Base-by-base conservation (phyloP, 2,113 vertebrate genomes). In the Hirundichthys speculiger region DNA sequence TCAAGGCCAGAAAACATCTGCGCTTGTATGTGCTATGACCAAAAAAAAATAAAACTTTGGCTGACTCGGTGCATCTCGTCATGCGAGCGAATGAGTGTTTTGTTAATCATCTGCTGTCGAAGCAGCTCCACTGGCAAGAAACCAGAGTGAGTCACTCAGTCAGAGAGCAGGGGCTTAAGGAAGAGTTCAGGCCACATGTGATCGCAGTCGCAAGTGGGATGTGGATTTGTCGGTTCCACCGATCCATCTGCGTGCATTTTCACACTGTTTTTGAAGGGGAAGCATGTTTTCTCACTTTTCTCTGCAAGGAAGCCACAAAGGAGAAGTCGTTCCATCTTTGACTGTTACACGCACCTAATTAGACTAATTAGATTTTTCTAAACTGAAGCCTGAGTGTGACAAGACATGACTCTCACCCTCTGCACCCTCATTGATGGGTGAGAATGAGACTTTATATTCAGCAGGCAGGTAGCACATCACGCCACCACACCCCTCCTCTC, bases 341-440 rank as follows among this genome's bases (percentile, higher is more conserved):
- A 82, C 81, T 79, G 70, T 86, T 70, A 74, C 78, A 57, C 57
- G 64, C 52, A 46, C 52, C 71, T 88, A 84, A 91, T 90, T 85
- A 89, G 67, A 61, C 83, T 66, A 64, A 86, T 85, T 80, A 70
- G 80, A 80, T 67, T 86, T 78, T 76, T 79, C 85, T 66, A 70
- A 61, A 81, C 67, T 67, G 75, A 73, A 71, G 42, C 39, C 34
- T n/a, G 64, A 77, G 65, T 85, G 86, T 77, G 83, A 80, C 69
- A 69, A 79, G 65, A 74, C 73, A 20, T 18, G 12, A 53, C 63
- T 83, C 74, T 80, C 71, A 43, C 84, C 66, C 73, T 69, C 56
- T 79, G 64, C 70, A 41, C 60, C 30, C 30, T 62, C 76, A 69
- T 66, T 77, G 75, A 80, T 58, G 78, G 79, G 88, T 83, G 82